These are phyloP conservation scores for Eremophila alpestris DNA, from an alignment of 2,797 vertebrate species.

Conservation along the genomic window DNA sequence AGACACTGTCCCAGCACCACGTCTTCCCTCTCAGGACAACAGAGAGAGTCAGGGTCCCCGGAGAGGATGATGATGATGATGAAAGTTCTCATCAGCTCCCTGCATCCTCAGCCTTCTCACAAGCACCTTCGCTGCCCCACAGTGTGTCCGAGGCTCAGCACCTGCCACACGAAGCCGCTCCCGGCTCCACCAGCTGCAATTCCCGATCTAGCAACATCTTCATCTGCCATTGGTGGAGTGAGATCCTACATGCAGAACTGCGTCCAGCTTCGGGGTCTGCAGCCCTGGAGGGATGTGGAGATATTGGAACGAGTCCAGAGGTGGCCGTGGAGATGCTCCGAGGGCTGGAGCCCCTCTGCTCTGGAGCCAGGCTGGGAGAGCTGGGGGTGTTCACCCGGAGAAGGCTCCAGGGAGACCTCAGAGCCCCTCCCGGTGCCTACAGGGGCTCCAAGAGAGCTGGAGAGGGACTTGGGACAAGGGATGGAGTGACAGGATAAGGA, in stretches of 20 bases:
- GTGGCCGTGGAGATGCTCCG: fast-evolving
- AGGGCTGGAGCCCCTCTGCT: neutral
- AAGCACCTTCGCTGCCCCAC: neutral
- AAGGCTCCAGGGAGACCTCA: neutral
- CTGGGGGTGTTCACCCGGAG: neutral
- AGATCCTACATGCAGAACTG: neutral
- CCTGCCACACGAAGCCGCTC: neutral
- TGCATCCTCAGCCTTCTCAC: neutral
- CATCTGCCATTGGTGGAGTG: neutral
- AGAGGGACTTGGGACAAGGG: neutral
- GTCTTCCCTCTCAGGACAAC: too few species aligned
- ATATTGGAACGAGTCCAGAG: neutral
- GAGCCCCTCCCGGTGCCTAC: fast-evolving
- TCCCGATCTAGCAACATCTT: neutral
- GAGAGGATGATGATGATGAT: too few species aligned
- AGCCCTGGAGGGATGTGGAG: neutral
- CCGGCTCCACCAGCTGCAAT: neutral
- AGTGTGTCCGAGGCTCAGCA: neutral
- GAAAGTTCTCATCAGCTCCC: neutral
- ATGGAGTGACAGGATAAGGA: fast-evolving
- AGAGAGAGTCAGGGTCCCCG: neutral
- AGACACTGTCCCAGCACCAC: neutral
- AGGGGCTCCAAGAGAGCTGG: neutral
- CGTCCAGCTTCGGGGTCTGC: neutral
- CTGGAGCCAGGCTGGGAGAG: neutral